Evolutionary conservation across 2,888 invertebrate genomes (phyloP).

Genomic region (Spatulosminthurus flaviceps): DNA sequence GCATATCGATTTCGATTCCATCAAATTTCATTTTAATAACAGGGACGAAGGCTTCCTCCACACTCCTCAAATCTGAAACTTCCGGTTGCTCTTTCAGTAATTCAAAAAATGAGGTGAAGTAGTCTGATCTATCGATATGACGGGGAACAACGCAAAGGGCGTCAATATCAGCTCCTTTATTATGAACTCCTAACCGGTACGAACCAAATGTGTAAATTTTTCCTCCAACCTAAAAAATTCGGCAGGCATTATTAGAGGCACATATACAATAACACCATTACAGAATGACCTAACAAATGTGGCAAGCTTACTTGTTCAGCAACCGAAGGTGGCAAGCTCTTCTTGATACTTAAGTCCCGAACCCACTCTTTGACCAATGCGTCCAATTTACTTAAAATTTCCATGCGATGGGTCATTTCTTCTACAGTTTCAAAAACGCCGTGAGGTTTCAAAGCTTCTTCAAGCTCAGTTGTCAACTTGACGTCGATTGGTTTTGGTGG

Average conservation of each 20-base stretch:
- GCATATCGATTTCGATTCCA: slow-evolving; percentile 97
- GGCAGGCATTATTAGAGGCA: slow-evolving; percentile 50
- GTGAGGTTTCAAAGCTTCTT: slow-evolving; percentile 80
- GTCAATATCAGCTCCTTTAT: slow-evolving; percentile 98
- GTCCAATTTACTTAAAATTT: slow-evolving; percentile 79
- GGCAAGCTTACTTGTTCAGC: slow-evolving; percentile 73
- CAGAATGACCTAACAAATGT: background rate
- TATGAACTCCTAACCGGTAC: slow-evolving; percentile 91
- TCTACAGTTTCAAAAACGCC: slow-evolving; percentile 90
- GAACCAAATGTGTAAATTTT: slow-evolving; percentile 99
- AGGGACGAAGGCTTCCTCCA: slow-evolving; percentile 98
- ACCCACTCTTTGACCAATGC: slow-evolving; percentile 94
- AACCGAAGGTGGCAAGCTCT: slow-evolving; percentile 91
- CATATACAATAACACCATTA: background rate
- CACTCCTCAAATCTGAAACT: slow-evolving; percentile 84
- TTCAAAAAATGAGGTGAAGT: slow-evolving; percentile 95
- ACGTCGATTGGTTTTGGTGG: slow-evolving; percentile 82
- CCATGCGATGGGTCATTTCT: slow-evolving; percentile 85
- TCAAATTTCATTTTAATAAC: slow-evolving; percentile 99
- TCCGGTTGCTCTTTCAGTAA: slow-evolving; percentile 85
- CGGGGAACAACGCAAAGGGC: slow-evolving; percentile 97
- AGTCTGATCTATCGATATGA: slow-evolving; percentile 92
- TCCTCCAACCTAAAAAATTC: slow-evolving; percentile 79
- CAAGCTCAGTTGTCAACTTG: slow-evolving; percentile 79
- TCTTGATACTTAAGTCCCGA: slow-evolving; percentile 82